These are phyloP conservation scores for Petrocephalus schoutedeni DNA, from an alignment of 2,797 vertebrate species.

Conservation along the genomic window DNA sequence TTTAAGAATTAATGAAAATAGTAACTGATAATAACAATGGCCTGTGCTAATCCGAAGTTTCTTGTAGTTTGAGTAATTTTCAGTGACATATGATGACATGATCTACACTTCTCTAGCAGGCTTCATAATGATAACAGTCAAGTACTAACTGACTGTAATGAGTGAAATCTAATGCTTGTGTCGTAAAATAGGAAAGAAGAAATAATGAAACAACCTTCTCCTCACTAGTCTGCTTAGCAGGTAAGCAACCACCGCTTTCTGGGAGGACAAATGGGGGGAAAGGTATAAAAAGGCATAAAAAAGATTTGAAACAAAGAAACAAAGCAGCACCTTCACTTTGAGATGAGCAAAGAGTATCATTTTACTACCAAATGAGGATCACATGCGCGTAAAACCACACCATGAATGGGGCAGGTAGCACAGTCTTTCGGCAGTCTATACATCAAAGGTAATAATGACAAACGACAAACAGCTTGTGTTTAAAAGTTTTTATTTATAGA, in stretches of 20 bases:
- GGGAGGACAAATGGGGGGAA: not conserved
- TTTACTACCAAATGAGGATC: not conserved
- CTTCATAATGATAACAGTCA: not conserved
- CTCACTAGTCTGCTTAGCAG: not conserved
- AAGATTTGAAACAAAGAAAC: not conserved
- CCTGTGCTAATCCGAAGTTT: not conserved
- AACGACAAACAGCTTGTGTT: not conserved
- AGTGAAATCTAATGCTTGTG: not conserved
- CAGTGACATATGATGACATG: not conserved
- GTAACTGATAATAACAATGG: not conserved
- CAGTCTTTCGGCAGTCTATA: not conserved
- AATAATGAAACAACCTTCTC: not conserved
- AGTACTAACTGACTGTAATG: not conserved
- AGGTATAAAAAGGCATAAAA: not conserved
- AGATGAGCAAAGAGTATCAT: not conserved
- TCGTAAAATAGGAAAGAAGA: not conserved
- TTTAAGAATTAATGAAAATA: not conserved
- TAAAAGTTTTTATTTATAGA: slow-evolving; percentile 23
- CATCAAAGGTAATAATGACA: not conserved
- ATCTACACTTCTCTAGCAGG: not conserved
- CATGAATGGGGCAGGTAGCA: not conserved
- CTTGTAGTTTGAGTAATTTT: not conserved
- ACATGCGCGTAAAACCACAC: not conserved
- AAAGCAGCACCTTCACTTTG: not conserved
- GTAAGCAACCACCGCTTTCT: not conserved